phyloP scores from a whole-genome alignment of 1,140 invertebrate genomes.

The Drosophila novamexicana region DNA sequence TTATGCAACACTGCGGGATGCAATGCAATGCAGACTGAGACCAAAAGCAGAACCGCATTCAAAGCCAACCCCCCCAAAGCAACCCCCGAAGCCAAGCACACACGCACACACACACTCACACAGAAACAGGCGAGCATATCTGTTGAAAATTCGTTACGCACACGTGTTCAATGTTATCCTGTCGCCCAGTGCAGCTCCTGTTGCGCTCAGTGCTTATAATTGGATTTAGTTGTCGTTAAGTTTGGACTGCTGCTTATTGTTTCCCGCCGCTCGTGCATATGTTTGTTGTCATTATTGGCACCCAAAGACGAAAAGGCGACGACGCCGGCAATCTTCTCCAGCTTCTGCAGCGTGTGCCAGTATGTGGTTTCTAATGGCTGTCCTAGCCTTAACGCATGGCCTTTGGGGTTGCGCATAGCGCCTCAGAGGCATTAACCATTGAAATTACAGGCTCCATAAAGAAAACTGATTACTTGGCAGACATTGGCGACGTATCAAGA shows the following conservation, averaged over 20 bases:
- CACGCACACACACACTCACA: conserved; percentile 6
- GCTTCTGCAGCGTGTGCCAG: conserved; percentile 6
- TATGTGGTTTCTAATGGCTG: conserved; percentile 50
- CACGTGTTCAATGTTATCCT: conserved; percentile 60
- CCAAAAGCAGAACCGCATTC: conserved; percentile 26
- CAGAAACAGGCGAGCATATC: neutral
- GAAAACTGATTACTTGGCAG: conserved; percentile 46
- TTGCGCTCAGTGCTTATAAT: conserved; percentile 67
- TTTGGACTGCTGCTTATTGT: conserved; percentile 69
- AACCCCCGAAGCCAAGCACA: conserved; percentile 1
- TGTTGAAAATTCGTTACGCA: conserved; percentile 65
- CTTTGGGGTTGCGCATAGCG: conserved; percentile 15
- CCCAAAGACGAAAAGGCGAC: conserved; percentile 18
- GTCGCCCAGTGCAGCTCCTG: conserved; percentile 45
- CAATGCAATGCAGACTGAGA: conserved; percentile 49
- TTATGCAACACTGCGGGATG: conserved; percentile 73
- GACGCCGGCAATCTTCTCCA: conserved; percentile 31
- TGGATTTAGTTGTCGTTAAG: conserved; percentile 80
- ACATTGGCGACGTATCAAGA: conserved; percentile 24
- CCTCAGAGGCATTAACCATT: conserved; percentile 19
- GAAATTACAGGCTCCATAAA: conserved; percentile 46
- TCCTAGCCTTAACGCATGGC: conserved; percentile 15
- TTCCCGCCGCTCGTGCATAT: conserved; percentile 54
- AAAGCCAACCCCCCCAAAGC: conserved; percentile 24
- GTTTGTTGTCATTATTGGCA: conserved; percentile 60